These are phyloP conservation scores for Seladonia tumulorum DNA, from an alignment of 2,888 invertebrate species.

Conservation along the genomic window DNA sequence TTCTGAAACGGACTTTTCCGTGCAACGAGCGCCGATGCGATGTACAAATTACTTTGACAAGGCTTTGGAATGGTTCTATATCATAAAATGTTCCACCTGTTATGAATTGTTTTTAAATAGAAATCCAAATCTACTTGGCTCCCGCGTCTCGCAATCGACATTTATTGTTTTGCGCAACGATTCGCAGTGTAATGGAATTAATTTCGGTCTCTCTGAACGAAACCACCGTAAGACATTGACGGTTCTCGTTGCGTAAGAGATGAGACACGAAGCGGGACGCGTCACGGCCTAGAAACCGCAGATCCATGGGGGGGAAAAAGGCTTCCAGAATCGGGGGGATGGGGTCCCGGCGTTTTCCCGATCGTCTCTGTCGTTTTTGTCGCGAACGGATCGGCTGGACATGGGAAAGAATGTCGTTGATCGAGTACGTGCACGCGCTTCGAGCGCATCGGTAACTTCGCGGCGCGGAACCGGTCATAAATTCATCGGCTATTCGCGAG, in stretches of 20 bases:
- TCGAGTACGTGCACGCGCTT: constrained; percentile 54
- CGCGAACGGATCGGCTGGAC: constrained; percentile 41
- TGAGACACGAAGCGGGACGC: not conserved
- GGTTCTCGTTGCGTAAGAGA: constrained; percentile 24
- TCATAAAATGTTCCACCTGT: no score
- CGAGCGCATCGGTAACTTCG: constrained; percentile 28
- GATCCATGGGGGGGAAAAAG: constrained; percentile 33
- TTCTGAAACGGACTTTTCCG: no score
- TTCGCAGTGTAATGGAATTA: no score
- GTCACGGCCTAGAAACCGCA: constrained; percentile 38
- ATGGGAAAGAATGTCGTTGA: constrained; percentile 67
- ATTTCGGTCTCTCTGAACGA: not conserved
- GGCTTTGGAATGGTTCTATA: no score
- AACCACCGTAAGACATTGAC: not conserved
- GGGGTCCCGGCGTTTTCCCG: constrained; percentile 21
- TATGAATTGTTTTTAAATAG: no score
- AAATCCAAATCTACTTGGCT: no score
- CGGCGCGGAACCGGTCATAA: constrained; percentile 46
- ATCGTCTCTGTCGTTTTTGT: constrained; percentile 40
- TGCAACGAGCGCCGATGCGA: no score
- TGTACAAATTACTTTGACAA: no score
- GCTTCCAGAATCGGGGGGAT: constrained; percentile 26
- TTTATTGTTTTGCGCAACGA: no score
- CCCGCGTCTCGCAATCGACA: no score
- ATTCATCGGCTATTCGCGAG: constrained; percentile 34